Evolutionary conservation across 2,797 vertebrate genomes (phyloP).

Genomic region (Sebastes trivittatus): DNA sequence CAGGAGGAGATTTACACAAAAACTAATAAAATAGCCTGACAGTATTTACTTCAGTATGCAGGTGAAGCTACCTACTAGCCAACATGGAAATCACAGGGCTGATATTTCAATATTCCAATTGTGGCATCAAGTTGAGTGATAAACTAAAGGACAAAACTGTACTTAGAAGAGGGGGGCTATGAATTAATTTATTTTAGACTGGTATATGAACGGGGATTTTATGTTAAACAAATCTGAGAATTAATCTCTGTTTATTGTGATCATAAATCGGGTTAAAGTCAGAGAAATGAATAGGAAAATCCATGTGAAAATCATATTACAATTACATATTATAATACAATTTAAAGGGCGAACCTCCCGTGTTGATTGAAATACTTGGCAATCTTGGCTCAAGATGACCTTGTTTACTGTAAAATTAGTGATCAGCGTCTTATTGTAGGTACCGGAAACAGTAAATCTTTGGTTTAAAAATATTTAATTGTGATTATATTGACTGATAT

Average conservation of each 20-base stretch:
- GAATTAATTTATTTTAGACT: background rate
- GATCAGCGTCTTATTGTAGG: background rate
- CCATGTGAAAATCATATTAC: background rate
- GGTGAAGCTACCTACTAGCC: background rate
- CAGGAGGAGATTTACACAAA: background rate
- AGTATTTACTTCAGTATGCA: background rate
- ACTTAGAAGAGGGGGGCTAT: background rate
- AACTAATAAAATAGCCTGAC: background rate
- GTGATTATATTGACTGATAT: too few species aligned
- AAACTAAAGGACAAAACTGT: background rate
- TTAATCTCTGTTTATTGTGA: background rate
- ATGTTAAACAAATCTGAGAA: background rate
- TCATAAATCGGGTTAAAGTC: background rate
- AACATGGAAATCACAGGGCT: background rate
- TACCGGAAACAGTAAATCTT: background rate
- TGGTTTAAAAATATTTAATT: background rate
- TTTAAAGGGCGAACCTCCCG: background rate
- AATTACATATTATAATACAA: background rate
- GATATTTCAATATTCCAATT: background rate
- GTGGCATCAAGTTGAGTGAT: background rate
- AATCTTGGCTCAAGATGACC: background rate
- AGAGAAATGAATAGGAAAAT: background rate
- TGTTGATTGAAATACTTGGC: background rate
- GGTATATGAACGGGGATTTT: background rate
- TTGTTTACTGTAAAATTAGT: background rate